Evolutionary conservation across 2,888 invertebrate genomes (phyloP).

Genomic region (Leucophenga montana): DNA sequence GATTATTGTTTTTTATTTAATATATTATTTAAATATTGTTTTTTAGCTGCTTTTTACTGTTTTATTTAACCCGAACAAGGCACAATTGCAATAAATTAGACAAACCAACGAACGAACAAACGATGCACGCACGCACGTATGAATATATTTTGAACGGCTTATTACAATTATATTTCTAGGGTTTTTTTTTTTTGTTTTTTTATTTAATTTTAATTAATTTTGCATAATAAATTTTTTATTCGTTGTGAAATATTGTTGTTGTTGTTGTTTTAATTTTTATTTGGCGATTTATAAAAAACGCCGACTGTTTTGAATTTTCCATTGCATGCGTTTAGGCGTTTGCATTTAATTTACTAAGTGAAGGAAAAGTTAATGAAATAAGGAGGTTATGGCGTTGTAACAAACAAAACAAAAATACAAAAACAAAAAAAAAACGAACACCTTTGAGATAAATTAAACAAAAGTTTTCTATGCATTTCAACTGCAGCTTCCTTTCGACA

Average conservation of each 20-base stretch:
- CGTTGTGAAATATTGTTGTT: slow-evolving; percentile 39
- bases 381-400: no score
- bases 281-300: slow-evolving; percentile 2
- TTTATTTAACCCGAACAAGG: slow-evolving; percentile 33
- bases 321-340: slow-evolving; percentile 42
- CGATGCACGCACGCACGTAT: slow-evolving; percentile 29
- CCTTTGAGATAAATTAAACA: no score
- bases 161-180: slow-evolving; percentile 20
- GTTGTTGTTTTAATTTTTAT: neutral
- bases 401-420: no score
- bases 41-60: neutral
- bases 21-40: neutral
- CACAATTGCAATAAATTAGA: slow-evolving; percentile 37
- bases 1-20: neutral
- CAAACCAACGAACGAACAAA: slow-evolving; percentile 25
- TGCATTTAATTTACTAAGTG: neutral
- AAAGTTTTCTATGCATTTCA: neutral
- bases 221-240: slow-evolving; percentile 42
- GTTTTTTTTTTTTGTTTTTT: slow-evolving; percentile 22
- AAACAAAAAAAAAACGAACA: neutral
- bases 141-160: slow-evolving; percentile 33
- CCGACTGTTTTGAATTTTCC: slow-evolving; percentile 16
- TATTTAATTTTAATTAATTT: slow-evolving; percentile 17
- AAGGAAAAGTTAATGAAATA: no score
- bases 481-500: neutral